These are phyloP conservation scores for Pangasius sanitwongsei DNA, from an alignment of 2,797 vertebrate genomes.

Conservation along the genomic window DNA sequence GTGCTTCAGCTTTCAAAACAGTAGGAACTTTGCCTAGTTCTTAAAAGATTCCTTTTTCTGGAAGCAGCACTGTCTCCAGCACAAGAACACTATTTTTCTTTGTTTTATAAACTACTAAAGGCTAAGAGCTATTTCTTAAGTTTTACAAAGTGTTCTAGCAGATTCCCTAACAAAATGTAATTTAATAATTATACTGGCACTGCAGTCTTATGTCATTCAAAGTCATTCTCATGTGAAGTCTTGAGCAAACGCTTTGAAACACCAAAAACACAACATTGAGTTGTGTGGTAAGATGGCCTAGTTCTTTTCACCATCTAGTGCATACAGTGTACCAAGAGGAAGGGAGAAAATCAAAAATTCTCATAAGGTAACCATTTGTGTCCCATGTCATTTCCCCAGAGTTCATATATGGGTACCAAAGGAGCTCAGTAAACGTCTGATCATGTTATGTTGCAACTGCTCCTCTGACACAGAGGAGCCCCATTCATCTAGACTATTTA, in stretches of 20 bases:
- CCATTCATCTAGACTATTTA: not conserved
- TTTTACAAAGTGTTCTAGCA: not conserved
- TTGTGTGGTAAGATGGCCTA: not conserved
- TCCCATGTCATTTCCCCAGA: no score
- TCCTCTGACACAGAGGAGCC: not conserved
- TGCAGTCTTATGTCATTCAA: not conserved
- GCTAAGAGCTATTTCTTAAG: not conserved
- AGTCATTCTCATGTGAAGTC: not conserved
- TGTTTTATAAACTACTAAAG: not conserved
- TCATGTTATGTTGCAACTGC: not conserved
- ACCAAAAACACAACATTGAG: not conserved
- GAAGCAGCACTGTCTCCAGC: not conserved
- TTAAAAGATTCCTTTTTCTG: not conserved
- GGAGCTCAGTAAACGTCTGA: not conserved
- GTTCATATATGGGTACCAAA: not conserved
- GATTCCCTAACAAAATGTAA: not conserved
- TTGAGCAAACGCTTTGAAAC: not conserved
- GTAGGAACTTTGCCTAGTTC: not conserved
- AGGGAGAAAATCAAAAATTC: not conserved
- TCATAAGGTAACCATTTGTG: not conserved
- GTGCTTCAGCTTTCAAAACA: not conserved
- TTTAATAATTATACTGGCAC: not conserved
- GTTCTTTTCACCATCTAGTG: not conserved
- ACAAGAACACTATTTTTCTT: not conserved
- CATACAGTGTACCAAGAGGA: not conserved